Evolutionary conservation across 1,140 invertebrate genomes (phyloP).

Genomic region (Brachionus calyciflorus): DNA sequence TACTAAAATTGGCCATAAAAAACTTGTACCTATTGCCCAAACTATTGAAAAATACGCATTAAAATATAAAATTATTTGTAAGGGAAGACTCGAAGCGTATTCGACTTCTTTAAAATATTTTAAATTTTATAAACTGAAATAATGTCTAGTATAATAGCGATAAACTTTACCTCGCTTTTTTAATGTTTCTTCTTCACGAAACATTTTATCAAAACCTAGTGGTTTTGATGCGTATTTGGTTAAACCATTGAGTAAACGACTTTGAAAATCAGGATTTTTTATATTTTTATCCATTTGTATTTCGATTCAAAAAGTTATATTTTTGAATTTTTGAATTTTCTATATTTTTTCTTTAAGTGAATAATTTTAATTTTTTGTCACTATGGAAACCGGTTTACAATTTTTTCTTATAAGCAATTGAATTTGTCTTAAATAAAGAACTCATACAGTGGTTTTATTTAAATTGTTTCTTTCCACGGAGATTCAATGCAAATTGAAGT

Average conservation of each 20-base stretch:
- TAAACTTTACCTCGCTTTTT: slow-evolving; percentile 2
- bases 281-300: slow-evolving; percentile 13
- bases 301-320: not conserved
- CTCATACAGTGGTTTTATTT: not conserved
- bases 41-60: slow-evolving; percentile 72
- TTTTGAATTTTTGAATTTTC: not conserved
- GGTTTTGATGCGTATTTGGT: slow-evolving; percentile 25
- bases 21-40: slow-evolving; percentile 68
- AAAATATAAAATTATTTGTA: slow-evolving; percentile 79
- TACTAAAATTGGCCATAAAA: slow-evolving; percentile 65
- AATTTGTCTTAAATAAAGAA: not conserved
- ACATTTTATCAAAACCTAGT: slow-evolving; percentile 36
- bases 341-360: no score
- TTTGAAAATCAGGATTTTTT: slow-evolving; percentile 14
- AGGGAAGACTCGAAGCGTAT: slow-evolving; percentile 67
- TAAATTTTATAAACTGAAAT: not conserved
- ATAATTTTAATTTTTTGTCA: no score
- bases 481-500: no score
- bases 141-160: not conserved
- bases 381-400: no score
- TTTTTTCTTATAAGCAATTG: not conserved
- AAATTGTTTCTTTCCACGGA: no score
- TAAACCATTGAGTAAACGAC: not conserved
- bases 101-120: slow-evolving; percentile 53
- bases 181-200: not conserved